phyloP scores from a whole-genome alignment of 2,888 invertebrate genomes.

The Cotesia congregata region DNA sequence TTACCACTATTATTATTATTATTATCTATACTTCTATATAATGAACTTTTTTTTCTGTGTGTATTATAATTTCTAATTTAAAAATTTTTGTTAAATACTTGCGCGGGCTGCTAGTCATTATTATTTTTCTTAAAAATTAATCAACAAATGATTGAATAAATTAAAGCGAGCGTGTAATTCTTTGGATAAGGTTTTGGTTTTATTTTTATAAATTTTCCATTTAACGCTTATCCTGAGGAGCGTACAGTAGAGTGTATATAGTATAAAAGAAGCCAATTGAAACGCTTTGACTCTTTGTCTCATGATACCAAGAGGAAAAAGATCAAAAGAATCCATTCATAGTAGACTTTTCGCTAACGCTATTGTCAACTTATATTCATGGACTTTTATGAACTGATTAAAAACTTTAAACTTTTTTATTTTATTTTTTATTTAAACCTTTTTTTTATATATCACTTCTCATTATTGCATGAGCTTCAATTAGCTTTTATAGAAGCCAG shows the following conservation, averaged over 20 bases:
- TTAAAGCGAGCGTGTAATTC: slow-evolving; percentile 5
- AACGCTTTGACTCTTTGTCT: slow-evolving; percentile 18
- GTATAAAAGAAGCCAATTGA: slow-evolving; percentile 9
- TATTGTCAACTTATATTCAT: slow-evolving; percentile 13
- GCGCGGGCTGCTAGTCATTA: too few relatives aligned
- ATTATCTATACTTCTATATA: too few relatives aligned
- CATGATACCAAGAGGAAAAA: not conserved
- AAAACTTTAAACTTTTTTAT: slow-evolving; percentile 4
- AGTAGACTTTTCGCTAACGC: slow-evolving; percentile 1
- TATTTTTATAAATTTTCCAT: not conserved
- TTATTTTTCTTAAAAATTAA: too few relatives aligned
- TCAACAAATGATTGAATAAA: slow-evolving; percentile 11
- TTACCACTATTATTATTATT: not conserved
- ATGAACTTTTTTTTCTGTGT: too few relatives aligned
- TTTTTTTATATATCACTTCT: slow-evolving; percentile 12
- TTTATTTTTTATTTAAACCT: not conserved
- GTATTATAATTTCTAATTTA: too few relatives aligned
- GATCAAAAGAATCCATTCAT: not conserved
- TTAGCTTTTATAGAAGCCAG: slow-evolving; percentile 12
- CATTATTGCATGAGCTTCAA: slow-evolving; percentile 23
- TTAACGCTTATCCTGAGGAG: not conserved
- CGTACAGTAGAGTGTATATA: too few relatives aligned
- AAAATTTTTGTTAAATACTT: too few relatives aligned
- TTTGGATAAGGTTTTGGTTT: not conserved
- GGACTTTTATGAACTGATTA: slow-evolving; percentile 15